Percentiles rank a stretch among this genome's conserved stretches.
Conservation (phyloP, 2,113 vertebrate genomes). For the Microcebus murinus region DNA sequence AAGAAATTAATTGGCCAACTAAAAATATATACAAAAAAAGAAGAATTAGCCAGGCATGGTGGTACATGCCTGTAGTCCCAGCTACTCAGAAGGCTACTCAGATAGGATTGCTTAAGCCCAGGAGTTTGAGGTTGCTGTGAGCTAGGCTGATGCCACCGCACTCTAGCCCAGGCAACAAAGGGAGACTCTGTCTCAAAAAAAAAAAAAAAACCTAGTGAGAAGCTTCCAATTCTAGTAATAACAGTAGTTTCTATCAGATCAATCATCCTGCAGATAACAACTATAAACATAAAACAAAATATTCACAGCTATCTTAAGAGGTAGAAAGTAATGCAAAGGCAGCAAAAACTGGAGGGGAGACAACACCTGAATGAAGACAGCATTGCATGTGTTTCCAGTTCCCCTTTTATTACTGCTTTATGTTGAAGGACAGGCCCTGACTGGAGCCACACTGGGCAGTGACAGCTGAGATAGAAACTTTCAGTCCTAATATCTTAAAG, state of each 20-base stretch:
- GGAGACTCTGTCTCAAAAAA: not conserved
- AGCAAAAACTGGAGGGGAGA: not conserved
- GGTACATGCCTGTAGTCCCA: not conserved
- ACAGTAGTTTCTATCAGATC: not conserved
- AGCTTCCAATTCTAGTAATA: not conserved
- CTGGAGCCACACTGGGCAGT: not conserved
- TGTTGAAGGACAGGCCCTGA: not conserved
- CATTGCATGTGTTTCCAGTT: not conserved
- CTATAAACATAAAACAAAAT: not conserved
- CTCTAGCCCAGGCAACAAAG: not conserved
- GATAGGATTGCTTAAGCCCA: not conserved
- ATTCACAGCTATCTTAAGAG: conserved; percentile 8
- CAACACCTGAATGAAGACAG: not conserved
- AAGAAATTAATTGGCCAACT: too few relatives aligned
- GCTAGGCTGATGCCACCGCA: too few relatives aligned
- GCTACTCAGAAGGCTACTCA: too few relatives aligned
- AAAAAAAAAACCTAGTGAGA: not conserved
- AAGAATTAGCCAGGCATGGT: not conserved
- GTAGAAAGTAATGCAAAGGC: not conserved
- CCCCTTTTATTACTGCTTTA: not conserved
- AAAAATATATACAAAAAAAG: too few relatives aligned
- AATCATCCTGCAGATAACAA: not conserved
- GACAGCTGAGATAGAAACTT: not conserved
- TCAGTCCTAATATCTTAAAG: not conserved
- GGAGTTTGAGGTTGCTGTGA: not conserved